Percentiles rank a stretch among this genome's conserved stretches.
phyloP scores from a whole-genome alignment of 2,797 vertebrate genomes.

The Acanthopagrus latus region DNA sequence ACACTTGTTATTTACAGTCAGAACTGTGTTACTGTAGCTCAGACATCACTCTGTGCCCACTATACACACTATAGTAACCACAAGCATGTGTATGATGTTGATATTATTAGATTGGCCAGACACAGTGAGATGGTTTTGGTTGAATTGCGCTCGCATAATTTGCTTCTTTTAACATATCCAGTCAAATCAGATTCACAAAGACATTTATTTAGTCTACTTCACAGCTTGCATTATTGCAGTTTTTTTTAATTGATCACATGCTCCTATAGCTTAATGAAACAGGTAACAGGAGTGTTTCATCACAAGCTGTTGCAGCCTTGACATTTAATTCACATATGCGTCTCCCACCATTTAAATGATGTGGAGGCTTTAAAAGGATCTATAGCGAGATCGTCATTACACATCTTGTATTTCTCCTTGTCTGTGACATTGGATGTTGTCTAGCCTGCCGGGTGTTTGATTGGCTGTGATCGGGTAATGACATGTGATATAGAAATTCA shows the following conservation, averaged over 20 bases:
- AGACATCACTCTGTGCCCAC: background rate
- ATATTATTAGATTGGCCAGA: background rate
- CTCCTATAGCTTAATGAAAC: slow-evolving; percentile 41
- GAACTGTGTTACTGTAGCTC: slow-evolving; percentile 6
- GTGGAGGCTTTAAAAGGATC: slow-evolving; percentile 7
- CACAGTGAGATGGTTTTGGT: background rate
- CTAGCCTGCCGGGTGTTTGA: slow-evolving; percentile 19
- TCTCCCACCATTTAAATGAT: slow-evolving; percentile 5
- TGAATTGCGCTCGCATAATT: slow-evolving; percentile 1
- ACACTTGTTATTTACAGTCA: background rate
- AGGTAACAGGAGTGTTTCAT: slow-evolving; percentile 31
- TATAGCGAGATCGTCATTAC: slow-evolving; percentile 7
- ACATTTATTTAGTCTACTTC: background rate
- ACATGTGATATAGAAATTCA: slow-evolving; percentile 24
- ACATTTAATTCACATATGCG: slow-evolving; percentile 29
- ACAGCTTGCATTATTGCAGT: slow-evolving; percentile 1
- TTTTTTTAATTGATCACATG: slow-evolving; percentile 21
- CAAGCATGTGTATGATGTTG: background rate
- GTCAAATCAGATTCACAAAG: slow-evolving; percentile 6
- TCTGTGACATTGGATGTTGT: slow-evolving; percentile 44
- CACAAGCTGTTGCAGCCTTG: slow-evolving; percentile 16
- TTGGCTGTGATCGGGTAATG: slow-evolving; percentile 30
- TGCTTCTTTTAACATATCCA: background rate
- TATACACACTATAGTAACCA: background rate
- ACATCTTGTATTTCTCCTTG: slow-evolving; percentile 35